Conservation (phyloP, 2,113 vertebrate genomes). For the Corythornis cristatus region DNA sequence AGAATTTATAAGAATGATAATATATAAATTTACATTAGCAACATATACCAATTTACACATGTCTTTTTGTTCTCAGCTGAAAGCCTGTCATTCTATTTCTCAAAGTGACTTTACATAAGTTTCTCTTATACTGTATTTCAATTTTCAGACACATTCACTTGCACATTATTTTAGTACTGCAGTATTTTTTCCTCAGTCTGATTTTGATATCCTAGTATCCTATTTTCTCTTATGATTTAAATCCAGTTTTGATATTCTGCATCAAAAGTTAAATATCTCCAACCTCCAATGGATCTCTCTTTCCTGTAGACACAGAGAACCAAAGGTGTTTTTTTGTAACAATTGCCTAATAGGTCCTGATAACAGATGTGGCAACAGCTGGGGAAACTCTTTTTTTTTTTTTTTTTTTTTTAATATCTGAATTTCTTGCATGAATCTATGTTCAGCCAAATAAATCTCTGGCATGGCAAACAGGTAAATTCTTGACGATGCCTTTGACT, state of each 20-base stretch:
- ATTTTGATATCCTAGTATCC: not conserved
- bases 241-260: not conserved
- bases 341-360: not conserved
- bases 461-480: not conserved
- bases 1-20: not conserved
- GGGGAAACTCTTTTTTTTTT: conserved; percentile 13
- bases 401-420: not conserved
- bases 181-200: not conserved
- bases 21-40: not conserved
- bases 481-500: not conserved
- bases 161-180: not conserved
- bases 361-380: conserved; percentile 52
- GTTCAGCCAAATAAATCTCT: not conserved
- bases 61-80: not conserved
- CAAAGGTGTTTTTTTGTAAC: not conserved
- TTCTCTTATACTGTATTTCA: not conserved
- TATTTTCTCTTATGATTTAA: not conserved
- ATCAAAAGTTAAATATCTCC: not conserved
- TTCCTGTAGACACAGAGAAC: not conserved
- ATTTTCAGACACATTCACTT: not conserved
- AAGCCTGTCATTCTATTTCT: not conserved
- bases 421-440: conserved; percentile 25
- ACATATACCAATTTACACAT: not conserved
- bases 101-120: not conserved
- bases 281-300: not conserved